A percentile compares a stretch with the other conserved stretches of the same genome.
Evolutionary conservation across 2,888 invertebrate genomes (phyloP).

Genomic region (Drosophila colorata): DNA sequence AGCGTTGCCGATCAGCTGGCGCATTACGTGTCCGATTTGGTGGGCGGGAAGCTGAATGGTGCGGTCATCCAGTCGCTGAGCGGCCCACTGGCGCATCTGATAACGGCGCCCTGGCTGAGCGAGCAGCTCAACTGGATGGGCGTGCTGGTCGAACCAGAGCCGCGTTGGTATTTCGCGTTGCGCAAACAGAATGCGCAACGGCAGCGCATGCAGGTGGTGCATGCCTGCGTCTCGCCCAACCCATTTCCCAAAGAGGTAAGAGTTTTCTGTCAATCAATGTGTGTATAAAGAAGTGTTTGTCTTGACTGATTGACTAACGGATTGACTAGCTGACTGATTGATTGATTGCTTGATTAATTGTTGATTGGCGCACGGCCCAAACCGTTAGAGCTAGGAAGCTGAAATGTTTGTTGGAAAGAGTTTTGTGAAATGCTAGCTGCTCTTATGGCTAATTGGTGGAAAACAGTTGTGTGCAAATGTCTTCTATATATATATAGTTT

Average conservation of each 20-base stretch:
- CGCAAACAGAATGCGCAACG: conserved; percentile 87
- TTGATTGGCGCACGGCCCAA: background rate
- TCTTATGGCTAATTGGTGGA: too few species aligned
- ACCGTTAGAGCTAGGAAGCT: background rate
- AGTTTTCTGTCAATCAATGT: conserved; percentile 24
- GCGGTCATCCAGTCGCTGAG: conserved; percentile 89
- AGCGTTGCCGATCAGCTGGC: conserved; percentile 82
- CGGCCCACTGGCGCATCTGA: conserved; percentile 87
- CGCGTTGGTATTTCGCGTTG: conserved; percentile 90
- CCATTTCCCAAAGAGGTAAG: conserved; percentile 91
- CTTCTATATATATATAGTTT: too few species aligned
- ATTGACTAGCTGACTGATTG: background rate
- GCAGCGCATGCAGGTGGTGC: conserved; percentile 88
- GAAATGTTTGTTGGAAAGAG: too few species aligned
- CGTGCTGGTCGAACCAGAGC: conserved; percentile 91
- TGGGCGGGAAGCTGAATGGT: conserved; percentile 87
- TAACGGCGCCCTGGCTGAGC: conserved; percentile 91
- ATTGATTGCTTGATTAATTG: background rate
- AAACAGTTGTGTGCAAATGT: too few species aligned
- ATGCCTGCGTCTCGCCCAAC: conserved; percentile 92
- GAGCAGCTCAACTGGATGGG: conserved; percentile 91
- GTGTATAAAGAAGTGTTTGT: too few species aligned
- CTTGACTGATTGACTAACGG: background rate
- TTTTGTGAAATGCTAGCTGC: background rate
- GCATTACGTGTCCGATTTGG: conserved; percentile 83